Evolutionary conservation across 2,888 invertebrate species (phyloP), one percentile per base, ranked within the genome.

Genomic region (Glyphotaelius pellucidus): DNA sequence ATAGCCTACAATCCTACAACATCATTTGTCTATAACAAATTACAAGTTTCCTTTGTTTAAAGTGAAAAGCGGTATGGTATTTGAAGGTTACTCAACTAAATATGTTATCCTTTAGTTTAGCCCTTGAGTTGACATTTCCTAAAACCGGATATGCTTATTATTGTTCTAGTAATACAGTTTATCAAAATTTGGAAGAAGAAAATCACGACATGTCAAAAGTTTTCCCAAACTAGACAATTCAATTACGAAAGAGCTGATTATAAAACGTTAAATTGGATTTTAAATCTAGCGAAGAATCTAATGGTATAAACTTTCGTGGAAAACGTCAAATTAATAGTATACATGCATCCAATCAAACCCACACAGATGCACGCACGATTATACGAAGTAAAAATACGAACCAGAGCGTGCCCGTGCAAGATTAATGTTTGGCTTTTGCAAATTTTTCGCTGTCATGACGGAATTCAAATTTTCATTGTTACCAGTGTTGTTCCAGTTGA

Each of bases 401-500:
- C 30, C 86, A 86, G 86, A 86, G 86, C 86, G 42, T 86, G 86
- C 86, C 30, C n/a, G 86, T 86, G 86, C 38, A 86, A 86, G 42
- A 86, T 42, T 38, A 42, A 86, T 30, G 86, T 30, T 30, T 42
- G 42, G 11, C n/a, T 35, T 42, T 86, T 83, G 83, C 83, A 32
- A 83, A 83, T 83, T 83, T 83, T 83, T 15, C 32, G 32, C 32
- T 19, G 35, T n/a, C 38, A 25, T 42, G n/a, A 42, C 86, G 35
- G 47, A 86, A 86, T 86, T 86, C 42, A 38, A n/a, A 38, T 86
- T 86, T 86, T 86, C 86, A 86, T 86, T 86, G 86, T 67, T 67
- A 67, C 67, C 67, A 67, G 67, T 67, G 67, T 83, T 86, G 86
- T 42, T 86, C 86, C 86, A 47, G 47, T 86, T 30, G 38, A 42